Evolutionary conservation across 1,140 invertebrate species (phyloP).

Genomic region (Zophobas atratus): DNA sequence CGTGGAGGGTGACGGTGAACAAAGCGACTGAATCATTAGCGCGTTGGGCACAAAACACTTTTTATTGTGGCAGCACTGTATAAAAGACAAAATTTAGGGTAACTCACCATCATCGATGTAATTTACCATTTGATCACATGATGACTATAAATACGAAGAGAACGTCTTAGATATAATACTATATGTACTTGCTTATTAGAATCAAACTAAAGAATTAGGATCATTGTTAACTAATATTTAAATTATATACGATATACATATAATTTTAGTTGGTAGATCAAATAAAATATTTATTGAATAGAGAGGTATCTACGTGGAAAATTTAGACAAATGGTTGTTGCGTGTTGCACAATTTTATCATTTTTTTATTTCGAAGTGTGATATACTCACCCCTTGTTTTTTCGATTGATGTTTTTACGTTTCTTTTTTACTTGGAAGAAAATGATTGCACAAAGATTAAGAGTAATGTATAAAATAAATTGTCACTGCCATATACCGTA

Average conservation of each 20-base stretch:
- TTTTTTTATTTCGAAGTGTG: conserved; percentile 48
- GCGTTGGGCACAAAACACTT: conserved; percentile 60
- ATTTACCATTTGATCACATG: conserved; percentile 42
- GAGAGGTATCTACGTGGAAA: conserved; percentile 58
- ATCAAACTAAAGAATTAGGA: conserved; percentile 66
- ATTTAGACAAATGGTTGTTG: conserved; percentile 59
- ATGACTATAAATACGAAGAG: conserved; percentile 34
- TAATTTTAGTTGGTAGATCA: conserved; percentile 64
- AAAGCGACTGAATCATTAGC: conserved; percentile 69
- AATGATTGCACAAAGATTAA: conserved; percentile 60
- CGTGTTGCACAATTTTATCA: conserved; percentile 59
- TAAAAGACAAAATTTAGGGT: conserved; percentile 58
- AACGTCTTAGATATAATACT: conserved; percentile 44
- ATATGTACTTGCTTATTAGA: conserved; percentile 66
- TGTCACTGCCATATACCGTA: conserved; percentile 63
- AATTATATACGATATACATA: conserved; percentile 62
- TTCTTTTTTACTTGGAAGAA: conserved; percentile 44
- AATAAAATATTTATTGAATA: conserved; percentile 62
- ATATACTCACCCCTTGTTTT: conserved; percentile 47
- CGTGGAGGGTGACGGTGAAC: conserved; percentile 74
- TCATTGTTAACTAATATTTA: conserved; percentile 68
- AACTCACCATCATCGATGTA: conserved; percentile 47
- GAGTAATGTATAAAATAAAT: conserved; percentile 55
- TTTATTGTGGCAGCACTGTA: conserved; percentile 63
- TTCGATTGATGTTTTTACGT: conserved; percentile 19